A percentile compares a stretch with the other conserved stretches of the same genome.
Conservation (phyloP, 2,113 vertebrate species). For the Sebastes fasciatus region DNA sequence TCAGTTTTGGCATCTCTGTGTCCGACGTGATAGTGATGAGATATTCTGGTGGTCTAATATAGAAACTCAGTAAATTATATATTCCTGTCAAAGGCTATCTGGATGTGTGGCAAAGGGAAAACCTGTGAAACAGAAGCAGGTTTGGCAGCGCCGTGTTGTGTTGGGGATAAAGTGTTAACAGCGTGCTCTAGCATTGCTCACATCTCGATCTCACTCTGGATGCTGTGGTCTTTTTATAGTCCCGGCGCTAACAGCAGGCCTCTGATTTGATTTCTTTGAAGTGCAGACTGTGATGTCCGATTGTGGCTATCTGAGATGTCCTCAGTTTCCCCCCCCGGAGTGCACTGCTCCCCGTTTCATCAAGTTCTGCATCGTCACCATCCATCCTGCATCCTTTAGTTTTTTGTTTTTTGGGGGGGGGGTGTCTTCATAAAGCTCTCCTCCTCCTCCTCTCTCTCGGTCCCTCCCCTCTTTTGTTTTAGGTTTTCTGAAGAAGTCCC, state of each 20-base stretch:
- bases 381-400: background rate
- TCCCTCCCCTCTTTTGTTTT: slow-evolving; percentile 32
- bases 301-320: slow-evolving; percentile 46
- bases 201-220: slow-evolving; percentile 38
- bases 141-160: slow-evolving; percentile 16
- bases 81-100: background rate
- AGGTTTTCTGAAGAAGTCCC: slow-evolving; percentile 43
- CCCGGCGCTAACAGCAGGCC: slow-evolving; percentile 44
- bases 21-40: background rate
- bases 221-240: slow-evolving; percentile 68
- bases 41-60: slow-evolving; percentile 1
- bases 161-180: slow-evolving; percentile 33
- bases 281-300: slow-evolving; percentile 61
- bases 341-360: slow-evolving; percentile 7
- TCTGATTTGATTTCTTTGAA: slow-evolving; percentile 68
- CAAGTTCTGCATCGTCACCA: slow-evolving; percentile 10
- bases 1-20: slow-evolving; percentile 14
- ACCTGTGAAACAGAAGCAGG: slow-evolving; percentile 23
- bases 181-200: slow-evolving; percentile 31
- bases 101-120: slow-evolving; percentile 13
- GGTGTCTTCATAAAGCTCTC: slow-evolving; percentile 2
- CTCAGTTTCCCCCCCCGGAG: slow-evolving; percentile 3
- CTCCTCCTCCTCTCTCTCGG: background rate
- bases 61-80: background rate
- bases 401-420: no score